Percentiles rank a stretch among this genome's conserved stretches.
Evolutionary conservation across 2,113 vertebrate species (phyloP).

Genomic region (Columba janthina): DNA sequence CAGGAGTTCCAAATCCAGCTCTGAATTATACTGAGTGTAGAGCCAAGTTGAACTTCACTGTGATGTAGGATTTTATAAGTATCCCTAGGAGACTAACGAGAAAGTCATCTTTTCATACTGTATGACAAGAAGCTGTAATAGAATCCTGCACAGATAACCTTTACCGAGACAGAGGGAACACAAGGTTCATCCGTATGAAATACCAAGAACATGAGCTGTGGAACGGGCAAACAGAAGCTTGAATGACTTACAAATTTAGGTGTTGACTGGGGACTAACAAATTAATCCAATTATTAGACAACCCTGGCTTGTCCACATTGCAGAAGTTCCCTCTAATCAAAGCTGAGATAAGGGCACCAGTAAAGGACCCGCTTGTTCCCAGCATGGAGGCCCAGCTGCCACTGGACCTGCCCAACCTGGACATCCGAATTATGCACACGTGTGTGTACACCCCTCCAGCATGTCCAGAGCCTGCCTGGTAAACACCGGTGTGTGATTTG

Average conservation of each 20-base stretch:
- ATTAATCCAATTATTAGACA: background rate
- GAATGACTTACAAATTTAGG: background rate
- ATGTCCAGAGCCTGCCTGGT: background rate
- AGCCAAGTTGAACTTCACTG: background rate
- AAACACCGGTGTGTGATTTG: background rate
- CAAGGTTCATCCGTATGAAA: background rate
- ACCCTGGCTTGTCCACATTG: background rate
- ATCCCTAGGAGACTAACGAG: background rate
- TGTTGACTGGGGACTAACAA: background rate
- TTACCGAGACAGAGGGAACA: background rate
- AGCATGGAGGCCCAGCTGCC: background rate
- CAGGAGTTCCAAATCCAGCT: background rate
- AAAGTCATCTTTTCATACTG: background rate
- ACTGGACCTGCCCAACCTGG: fast-evolving
- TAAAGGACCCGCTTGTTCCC: background rate
- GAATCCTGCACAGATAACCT: background rate
- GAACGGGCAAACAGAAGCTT: background rate
- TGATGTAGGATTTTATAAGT: background rate
- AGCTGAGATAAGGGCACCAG: background rate
- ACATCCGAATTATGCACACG: background rate
- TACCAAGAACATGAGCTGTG: background rate
- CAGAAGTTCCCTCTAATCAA: background rate
- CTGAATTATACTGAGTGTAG: background rate
- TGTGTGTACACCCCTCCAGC: background rate
- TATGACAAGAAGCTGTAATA: background rate